Base-by-base conservation (phyloP, 2,888 invertebrate species). In the Caenorhabditis sp. region DNA sequence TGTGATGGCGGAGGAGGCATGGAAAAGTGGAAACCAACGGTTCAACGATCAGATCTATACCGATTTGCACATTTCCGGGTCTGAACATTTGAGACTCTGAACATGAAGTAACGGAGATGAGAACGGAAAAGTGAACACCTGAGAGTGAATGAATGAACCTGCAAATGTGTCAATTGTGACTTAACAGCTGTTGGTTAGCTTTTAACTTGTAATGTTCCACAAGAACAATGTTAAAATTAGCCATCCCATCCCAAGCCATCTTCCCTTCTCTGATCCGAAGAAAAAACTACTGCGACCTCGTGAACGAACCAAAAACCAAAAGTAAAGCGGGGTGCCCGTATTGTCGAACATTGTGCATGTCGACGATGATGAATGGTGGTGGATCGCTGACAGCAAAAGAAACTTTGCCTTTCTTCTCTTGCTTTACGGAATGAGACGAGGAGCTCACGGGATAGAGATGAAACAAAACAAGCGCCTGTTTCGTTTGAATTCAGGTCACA, bases 291-390 rank as follows among this genome's bases (percentile, higher is more conserved):
- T 15, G 51, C 13, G n/a, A n/a, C n/a, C n/a, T n/a, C n/a, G n/a
- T n/a, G n/a, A n/a, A n/a, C n/a, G 55, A 60, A 61, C 53, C 67
- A 60, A 53, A 32, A 76, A 61, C 18, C 53, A 11, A 47, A 26
- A 22, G 22, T 40, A 37, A 24, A 50, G 65, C 40, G n/a, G n/a
- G n/a, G n/a, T n/a, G n/a, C n/a, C n/a, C n/a, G n/a, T 37, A 47
- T 9, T 62, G 40, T 55, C n/a, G 53, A 50, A 67, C 67, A 58
- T 72, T 64, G 67, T 67, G 51, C 67, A 69, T 69, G 69, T 62
- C 69, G 77, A 8, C 53, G 55, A 77, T 69, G 77, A 77, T 77
- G 77, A 77, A 77, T 69, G 55, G 69, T 67, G 67, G 76, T 61
- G 60, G 58, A 53, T 40, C 67, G 76, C 60, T 76, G 76, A 67